These are phyloP conservation scores for Xiphophorus couchianus DNA, from an alignment of 2,113 vertebrate genomes.

Conservation along the genomic window DNA sequence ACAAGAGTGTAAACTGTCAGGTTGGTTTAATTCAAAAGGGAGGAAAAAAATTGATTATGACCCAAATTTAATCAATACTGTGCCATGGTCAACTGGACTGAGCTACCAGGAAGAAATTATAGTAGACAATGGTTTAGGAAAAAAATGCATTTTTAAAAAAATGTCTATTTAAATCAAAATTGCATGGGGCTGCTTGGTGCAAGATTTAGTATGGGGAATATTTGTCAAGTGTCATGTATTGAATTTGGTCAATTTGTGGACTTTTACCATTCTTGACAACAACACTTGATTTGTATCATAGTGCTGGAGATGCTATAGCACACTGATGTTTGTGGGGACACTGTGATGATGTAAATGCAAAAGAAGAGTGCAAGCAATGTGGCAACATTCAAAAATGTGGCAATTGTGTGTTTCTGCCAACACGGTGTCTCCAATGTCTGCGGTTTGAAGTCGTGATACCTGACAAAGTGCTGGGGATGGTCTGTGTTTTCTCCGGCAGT, in stretches of 20 bases:
- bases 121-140: background rate
- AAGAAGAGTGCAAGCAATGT: background rate
- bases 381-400: background rate
- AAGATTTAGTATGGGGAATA: too few species aligned
- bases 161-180: too few species aligned
- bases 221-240: too few species aligned
- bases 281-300: background rate
- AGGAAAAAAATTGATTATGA: background rate
- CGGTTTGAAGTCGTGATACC: background rate
- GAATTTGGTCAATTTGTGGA: background rate
- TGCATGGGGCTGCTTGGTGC: too few species aligned
- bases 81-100: background rate
- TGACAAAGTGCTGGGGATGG: background rate
- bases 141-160: too few species aligned
- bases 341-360: background rate
- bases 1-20: conserved; percentile 49
- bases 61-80: background rate
- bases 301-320: background rate
- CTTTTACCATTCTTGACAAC: background rate
- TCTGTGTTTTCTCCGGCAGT: too few species aligned
- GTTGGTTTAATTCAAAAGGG: conserved; percentile 9
- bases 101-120: background rate
- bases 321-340: background rate
- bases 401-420: background rate
- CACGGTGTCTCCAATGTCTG: background rate